A percentile compares a stretch with the other conserved stretches of the same genome.
Evolutionary conservation across 1,140 invertebrate species (phyloP).

Genomic region (Diachasma alloeum): DNA sequence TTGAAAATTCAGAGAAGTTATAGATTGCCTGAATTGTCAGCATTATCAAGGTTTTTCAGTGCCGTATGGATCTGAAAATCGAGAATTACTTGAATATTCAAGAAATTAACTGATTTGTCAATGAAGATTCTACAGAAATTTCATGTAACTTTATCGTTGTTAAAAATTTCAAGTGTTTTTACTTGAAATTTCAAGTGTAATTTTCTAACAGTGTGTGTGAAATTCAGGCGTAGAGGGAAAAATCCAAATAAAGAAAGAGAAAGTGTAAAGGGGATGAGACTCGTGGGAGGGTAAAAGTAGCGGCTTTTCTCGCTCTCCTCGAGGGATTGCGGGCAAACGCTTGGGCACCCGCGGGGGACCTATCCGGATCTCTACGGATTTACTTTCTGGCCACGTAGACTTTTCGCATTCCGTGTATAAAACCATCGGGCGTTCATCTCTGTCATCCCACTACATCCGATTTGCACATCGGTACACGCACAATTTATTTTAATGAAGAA

Average conservation of each 20-base stretch:
- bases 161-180: too few species aligned
- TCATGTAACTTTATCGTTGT: too few species aligned
- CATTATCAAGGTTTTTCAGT: too few species aligned
- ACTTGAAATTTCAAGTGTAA: too few species aligned
- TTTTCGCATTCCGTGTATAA: slow-evolving; percentile 10
- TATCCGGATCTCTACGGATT: slow-evolving; percentile 33
- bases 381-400: slow-evolving; percentile 45
- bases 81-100: too few species aligned
- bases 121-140: too few species aligned
- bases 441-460: background rate
- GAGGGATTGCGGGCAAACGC: slow-evolving; percentile 40
- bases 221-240: background rate
- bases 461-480: background rate
- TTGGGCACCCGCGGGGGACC: slow-evolving; percentile 23
- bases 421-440: background rate
- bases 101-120: too few species aligned
- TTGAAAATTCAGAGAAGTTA: too few species aligned
- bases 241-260: background rate
- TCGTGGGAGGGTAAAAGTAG: slow-evolving; percentile 14
- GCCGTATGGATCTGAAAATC: too few species aligned
- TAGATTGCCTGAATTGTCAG: too few species aligned
- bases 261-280: background rate
- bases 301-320: slow-evolving; percentile 19
- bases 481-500: slow-evolving; percentile 7
- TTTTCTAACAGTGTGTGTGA: too few species aligned